A percentile compares a stretch with the other conserved stretches of the same genome.
These are phyloP conservation scores for Pseudomyrmex flavicornis DNA, from an alignment of 1,140 invertebrate species.

Conservation along the genomic window DNA sequence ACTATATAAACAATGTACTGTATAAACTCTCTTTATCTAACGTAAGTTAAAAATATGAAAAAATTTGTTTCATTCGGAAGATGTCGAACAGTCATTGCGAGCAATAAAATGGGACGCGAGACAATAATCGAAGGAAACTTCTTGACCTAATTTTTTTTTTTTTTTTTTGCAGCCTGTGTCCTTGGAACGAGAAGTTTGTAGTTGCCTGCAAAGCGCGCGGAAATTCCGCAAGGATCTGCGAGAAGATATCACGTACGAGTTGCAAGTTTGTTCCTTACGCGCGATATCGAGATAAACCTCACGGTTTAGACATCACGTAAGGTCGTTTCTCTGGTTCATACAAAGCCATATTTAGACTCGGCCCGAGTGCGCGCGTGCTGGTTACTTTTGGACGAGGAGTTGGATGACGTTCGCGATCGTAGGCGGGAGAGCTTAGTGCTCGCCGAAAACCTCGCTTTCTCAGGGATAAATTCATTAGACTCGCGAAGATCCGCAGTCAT, in stretches of 20 bases:
- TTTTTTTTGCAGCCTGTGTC: constrained; percentile 19
- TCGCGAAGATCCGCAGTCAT: background rate
- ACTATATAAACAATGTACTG: background rate
- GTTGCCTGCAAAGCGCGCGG: constrained; percentile 14
- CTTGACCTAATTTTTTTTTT: constrained; percentile 51
- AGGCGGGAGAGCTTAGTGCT: background rate
- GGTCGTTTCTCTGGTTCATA: constrained; percentile 19
- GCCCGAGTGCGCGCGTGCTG: constrained; percentile 1
- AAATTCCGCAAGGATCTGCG: no score
- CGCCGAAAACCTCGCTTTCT: constrained; percentile 29
- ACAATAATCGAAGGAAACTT: constrained; percentile 53
- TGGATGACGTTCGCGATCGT: constrained; percentile 37
- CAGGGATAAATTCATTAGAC: constrained; percentile 16
- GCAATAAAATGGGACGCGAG: background rate
- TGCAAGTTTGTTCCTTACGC: background rate
- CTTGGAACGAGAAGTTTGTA: constrained; percentile 22
- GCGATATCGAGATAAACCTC: constrained; percentile 15
- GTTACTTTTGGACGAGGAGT: constrained; percentile 55
- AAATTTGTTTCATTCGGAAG: background rate
- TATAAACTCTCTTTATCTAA: no score
- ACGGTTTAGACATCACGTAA: constrained; percentile 14
- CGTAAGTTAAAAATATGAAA: background rate
- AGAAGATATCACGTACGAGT: constrained; percentile 6
- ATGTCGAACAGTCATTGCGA: background rate
- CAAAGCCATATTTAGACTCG: constrained; percentile 66